phyloP scores from a whole-genome alignment of 2,797 vertebrate species.

The Phataginus tetradactyla region DNA sequence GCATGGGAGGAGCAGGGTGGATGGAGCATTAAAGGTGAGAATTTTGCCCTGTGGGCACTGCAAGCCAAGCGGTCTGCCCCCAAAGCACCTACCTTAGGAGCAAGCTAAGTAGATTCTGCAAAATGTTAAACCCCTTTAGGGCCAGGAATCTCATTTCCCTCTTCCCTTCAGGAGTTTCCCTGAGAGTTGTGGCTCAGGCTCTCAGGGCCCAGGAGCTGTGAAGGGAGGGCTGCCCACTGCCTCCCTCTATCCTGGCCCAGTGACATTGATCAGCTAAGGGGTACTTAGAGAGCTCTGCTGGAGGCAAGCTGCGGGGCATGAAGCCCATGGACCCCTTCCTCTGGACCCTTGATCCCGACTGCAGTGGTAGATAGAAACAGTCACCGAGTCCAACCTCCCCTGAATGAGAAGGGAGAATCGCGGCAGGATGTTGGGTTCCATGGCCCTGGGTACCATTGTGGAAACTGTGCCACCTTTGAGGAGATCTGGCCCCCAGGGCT shows the following conservation, averaged over 20 bases:
- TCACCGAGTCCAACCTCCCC: too few relatives aligned
- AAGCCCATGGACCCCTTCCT: not conserved
- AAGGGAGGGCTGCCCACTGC: not conserved
- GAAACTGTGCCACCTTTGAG: not conserved
- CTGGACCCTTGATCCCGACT: not conserved
- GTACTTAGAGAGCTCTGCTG: not conserved
- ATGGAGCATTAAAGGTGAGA: not conserved
- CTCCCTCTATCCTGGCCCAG: not conserved
- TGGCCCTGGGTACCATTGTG: not conserved
- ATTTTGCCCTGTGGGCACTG: not conserved
- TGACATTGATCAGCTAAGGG: not conserved
- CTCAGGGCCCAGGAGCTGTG: rapidly evolving
- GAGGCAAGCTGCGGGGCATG: not conserved
- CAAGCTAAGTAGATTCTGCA: not conserved
- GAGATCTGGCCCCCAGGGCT: not conserved
- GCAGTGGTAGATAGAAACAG: not conserved
- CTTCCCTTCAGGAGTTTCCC: not conserved
- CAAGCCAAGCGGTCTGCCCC: not conserved
- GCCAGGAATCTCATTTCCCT: not conserved
- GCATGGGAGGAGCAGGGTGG: too few relatives aligned
- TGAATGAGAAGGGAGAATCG: not conserved
- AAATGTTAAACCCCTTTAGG: not conserved
- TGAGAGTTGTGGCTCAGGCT: too few relatives aligned
- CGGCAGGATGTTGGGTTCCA: not conserved
- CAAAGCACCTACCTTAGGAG: not conserved